Evolutionary conservation across 2,113 vertebrate genomes (phyloP), one percentile per base, ranked within the genome.

Genomic region (Osmerus eperlanus): DNA sequence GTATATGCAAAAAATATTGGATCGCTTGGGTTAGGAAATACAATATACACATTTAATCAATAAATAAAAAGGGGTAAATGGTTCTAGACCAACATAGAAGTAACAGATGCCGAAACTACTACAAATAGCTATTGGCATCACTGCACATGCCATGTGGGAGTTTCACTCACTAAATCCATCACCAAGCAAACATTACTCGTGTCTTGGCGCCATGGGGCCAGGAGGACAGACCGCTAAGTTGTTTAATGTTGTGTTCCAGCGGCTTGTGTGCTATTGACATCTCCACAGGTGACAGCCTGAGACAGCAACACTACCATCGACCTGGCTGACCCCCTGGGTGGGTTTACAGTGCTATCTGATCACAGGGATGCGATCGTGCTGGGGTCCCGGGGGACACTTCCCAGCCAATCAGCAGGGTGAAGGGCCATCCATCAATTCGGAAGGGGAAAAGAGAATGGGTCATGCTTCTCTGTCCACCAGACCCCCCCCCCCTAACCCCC

Each of bases 291-390:
- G 74, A 74, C 47, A n/a, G 68, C 54, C 59, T 23, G 55, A 16
- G 71, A 61, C 68, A 73, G 71, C 68, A 79, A 84, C 72, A 70
- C 56, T 71, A 65, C 21, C 47, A 87, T 85, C 55, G 71, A 86
- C 67, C 81, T 14, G 19, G 59, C 53, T 18, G 18, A 66, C 36
- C 72, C 74, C 70, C 65, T 15, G 65, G 73, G 71, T 56, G 23
- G 14, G 23, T 13, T 65, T 28, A 60, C 67, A 65, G 61, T 0
- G 11, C 55, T 59, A 52, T 29, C 28, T 32, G 58, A 19, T 60
- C 58, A 23, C 16, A 11, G 58, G n/a, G 18, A 8, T 56, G 3
- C 8, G 2, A 18, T n/a, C n/a, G 55, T 56, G 55, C 55, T 16
- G 2, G 68, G 28, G n/a, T 70, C 70, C 32, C 32, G 25, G 53